Evolutionary conservation across 2,888 invertebrate genomes (phyloP).

Genomic region (Apodemia mormo): DNA sequence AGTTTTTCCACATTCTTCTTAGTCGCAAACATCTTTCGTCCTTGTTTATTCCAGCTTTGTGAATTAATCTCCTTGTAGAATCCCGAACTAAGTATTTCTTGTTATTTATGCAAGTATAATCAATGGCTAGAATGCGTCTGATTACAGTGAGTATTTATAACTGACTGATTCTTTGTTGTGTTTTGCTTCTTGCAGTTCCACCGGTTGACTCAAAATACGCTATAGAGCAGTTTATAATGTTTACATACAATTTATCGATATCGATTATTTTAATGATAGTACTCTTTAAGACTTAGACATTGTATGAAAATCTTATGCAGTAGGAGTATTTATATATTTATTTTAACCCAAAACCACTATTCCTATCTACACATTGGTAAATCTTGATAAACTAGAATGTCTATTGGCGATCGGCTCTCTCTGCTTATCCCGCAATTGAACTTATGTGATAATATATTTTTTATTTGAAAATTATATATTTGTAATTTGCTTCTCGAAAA

Average conservation of each 20-base stretch:
- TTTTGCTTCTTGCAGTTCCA: conserved; percentile 67
- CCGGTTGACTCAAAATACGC: conserved; percentile 55
- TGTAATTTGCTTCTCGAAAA: too few relatives aligned
- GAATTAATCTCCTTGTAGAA: conserved; percentile 6
- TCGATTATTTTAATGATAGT: conserved; percentile 38
- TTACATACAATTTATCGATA: conserved; percentile 69
- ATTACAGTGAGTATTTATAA: conserved; percentile 54
- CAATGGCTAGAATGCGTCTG: conserved; percentile 43
- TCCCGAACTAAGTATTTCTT: not conserved
- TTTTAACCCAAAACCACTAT: too few relatives aligned
- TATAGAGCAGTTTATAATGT: conserved; percentile 60
- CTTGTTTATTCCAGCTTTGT: conserved; percentile 13
- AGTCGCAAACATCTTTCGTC: conserved; percentile 64
- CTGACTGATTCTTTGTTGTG: conserved; percentile 78
- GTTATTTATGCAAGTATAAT: conserved; percentile 3
- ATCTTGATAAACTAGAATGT: too few relatives aligned
- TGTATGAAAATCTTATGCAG: too few relatives aligned
- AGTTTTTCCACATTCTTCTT: conserved; percentile 67
- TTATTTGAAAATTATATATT: too few relatives aligned
- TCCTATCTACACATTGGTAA: too few relatives aligned
- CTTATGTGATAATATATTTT: too few relatives aligned
- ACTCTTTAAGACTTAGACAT: not conserved
- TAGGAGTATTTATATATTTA: too few relatives aligned
- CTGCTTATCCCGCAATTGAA: too few relatives aligned
- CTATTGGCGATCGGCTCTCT: too few relatives aligned